Evolutionary conservation across 1,140 invertebrate species (phyloP).

Genomic region (Nephila pilipes): DNA sequence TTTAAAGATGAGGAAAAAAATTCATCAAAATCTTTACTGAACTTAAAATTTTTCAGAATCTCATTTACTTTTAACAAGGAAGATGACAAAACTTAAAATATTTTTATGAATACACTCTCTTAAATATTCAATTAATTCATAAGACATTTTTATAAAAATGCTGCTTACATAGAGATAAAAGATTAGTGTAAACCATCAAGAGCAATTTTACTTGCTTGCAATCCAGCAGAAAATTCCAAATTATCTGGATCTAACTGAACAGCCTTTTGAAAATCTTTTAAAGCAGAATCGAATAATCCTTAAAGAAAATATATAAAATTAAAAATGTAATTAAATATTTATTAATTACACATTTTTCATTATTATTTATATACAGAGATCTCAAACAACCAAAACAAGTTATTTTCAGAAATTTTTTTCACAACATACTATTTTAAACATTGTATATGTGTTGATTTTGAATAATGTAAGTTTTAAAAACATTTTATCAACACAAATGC

Average conservation of each 20-base stretch:
- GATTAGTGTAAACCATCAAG: background rate
- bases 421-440: no score
- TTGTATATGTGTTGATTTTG: no score
- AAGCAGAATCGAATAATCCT: constrained; percentile 34
- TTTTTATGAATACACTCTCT: no score
- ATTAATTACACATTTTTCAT: background rate
- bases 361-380: no score
- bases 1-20: no score
- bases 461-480: no score
- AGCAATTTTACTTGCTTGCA: constrained; percentile 1
- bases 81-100: no score
- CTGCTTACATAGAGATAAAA: background rate
- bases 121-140: no score
- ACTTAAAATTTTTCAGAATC: no score
- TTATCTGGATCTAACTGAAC: background rate
- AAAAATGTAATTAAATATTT: background rate
- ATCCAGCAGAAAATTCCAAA: constrained; percentile 33
- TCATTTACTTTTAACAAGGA: no score
- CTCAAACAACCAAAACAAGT: background rate
- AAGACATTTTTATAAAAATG: background rate
- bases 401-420: background rate
- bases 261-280: constrained; percentile 42
- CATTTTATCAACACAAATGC: no score
- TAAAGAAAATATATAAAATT: background rate
- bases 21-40: no score